Percentiles rank a stretch among this genome's conserved stretches.
Conservation (phyloP, 1,140 invertebrate species). For the Drosophila pandora region DNA sequence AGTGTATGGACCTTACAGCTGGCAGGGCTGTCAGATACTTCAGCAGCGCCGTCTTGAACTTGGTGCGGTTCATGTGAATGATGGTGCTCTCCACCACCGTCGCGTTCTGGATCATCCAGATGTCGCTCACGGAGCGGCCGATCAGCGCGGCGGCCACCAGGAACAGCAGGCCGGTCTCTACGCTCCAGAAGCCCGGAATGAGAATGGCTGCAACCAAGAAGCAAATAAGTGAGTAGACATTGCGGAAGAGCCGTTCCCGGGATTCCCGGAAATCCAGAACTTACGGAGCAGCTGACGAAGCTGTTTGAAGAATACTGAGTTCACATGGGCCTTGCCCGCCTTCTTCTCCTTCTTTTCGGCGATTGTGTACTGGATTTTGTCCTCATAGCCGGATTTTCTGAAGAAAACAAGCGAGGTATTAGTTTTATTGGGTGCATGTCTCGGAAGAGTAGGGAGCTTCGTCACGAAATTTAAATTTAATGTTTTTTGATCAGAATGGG, state of each 20-base stretch:
- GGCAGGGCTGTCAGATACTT: slow-evolving; percentile 93
- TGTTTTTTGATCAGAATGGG: too few species aligned
- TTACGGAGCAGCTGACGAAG: slow-evolving; percentile 89
- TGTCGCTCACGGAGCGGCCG: slow-evolving; percentile 95
- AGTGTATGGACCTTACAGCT: slow-evolving; percentile 85
- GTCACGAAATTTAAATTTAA: too few species aligned
- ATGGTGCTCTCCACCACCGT: slow-evolving; percentile 98
- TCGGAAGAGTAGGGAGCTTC: too few species aligned
- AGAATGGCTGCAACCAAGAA: slow-evolving; percentile 86
- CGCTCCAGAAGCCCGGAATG: slow-evolving; percentile 90
- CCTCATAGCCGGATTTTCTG: slow-evolving; percentile 84
- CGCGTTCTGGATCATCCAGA: slow-evolving; percentile 98
- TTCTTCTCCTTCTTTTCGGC: slow-evolving; percentile 88
- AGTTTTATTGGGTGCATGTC: too few species aligned
- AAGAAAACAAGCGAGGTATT: background rate
- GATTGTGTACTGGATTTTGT: slow-evolving; percentile 91
- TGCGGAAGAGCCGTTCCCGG: too few species aligned
- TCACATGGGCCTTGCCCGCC: slow-evolving; percentile 92
- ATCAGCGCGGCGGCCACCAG: slow-evolving; percentile 93
- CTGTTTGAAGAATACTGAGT: slow-evolving; percentile 92
- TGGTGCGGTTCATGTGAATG: slow-evolving; percentile 91
- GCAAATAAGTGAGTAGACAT: background rate
- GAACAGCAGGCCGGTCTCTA: slow-evolving; percentile 91
- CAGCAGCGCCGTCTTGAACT: slow-evolving; percentile 91
- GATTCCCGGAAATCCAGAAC: slow-evolving; percentile 19